phyloP scores from a whole-genome alignment of 2,797 vertebrate species.

The Hypotaenidia philippensis region DNA sequence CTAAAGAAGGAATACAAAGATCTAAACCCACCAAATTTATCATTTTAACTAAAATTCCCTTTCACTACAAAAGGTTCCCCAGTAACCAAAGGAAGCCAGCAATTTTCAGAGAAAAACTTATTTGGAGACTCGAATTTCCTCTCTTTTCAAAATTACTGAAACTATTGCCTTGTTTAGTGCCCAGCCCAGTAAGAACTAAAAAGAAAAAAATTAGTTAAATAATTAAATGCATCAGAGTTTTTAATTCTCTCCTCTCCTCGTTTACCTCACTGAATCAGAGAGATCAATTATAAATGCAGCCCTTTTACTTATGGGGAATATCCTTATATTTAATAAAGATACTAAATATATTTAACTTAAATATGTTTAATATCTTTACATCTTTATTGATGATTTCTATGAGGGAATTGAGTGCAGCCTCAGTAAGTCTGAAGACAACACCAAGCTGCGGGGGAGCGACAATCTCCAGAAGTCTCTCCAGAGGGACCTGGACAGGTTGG shows the following conservation, averaged over 20 bases:
- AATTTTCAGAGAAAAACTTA: not conserved
- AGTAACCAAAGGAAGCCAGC: not conserved
- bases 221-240: not conserved
- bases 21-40: not conserved
- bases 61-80: not conserved
- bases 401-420: too few species aligned
- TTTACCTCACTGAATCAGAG: not conserved
- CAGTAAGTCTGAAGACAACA: too few species aligned
- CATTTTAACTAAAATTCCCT: not conserved
- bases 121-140: not conserved
- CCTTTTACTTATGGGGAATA: not conserved
- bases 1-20: not conserved
- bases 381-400: too few species aligned
- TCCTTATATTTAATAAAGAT: too few species aligned
- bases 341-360: too few species aligned
- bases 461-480: too few species aligned
- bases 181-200: not conserved
- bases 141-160: not conserved
- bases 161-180: not conserved
- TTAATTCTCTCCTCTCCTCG: not conserved
- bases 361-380: too few species aligned
- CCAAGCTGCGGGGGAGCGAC: too few species aligned
- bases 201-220: not conserved
- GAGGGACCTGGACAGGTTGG: too few species aligned
- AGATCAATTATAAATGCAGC: not conserved